These are phyloP conservation scores for Drosophila miranda DNA, from an alignment of 1,140 invertebrate genomes.

Conservation along the genomic window DNA sequence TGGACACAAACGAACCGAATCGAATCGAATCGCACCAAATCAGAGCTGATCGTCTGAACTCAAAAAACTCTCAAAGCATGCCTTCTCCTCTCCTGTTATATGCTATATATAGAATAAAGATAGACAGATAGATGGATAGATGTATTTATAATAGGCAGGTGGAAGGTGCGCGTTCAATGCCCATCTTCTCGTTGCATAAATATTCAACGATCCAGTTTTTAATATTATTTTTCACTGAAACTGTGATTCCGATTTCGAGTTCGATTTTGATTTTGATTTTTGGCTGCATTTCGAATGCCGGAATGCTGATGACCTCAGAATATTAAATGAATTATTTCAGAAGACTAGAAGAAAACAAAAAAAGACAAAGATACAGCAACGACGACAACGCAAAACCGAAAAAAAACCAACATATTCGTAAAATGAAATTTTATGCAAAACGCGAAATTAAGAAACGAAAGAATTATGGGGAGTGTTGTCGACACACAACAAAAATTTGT, in stretches of 20 bases:
- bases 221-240: constrained; percentile 30
- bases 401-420: constrained; percentile 6
- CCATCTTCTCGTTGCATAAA: constrained; percentile 62
- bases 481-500: neutral
- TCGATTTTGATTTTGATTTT: constrained; percentile 20
- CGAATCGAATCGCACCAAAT: neutral
- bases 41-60: neutral
- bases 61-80: constrained; percentile 21
- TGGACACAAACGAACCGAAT: neutral
- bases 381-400: constrained; percentile 18
- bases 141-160: neutral
- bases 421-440: constrained; percentile 37
- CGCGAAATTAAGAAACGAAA: constrained; percentile 6
- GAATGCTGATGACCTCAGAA: constrained; percentile 68
- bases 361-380: neutral
- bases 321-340: constrained; percentile 34
- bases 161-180: constrained; percentile 44
- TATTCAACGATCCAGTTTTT: constrained; percentile 57
- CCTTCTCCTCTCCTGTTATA: neutral
- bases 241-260: constrained; percentile 5
- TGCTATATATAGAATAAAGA: neutral
- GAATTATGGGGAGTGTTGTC: constrained; percentile 3
- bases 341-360: constrained; percentile 31
- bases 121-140: neutral
- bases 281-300: constrained; percentile 48